Base-by-base conservation (phyloP, 2,888 invertebrate genomes). In the Agrilus biguttatus region DNA sequence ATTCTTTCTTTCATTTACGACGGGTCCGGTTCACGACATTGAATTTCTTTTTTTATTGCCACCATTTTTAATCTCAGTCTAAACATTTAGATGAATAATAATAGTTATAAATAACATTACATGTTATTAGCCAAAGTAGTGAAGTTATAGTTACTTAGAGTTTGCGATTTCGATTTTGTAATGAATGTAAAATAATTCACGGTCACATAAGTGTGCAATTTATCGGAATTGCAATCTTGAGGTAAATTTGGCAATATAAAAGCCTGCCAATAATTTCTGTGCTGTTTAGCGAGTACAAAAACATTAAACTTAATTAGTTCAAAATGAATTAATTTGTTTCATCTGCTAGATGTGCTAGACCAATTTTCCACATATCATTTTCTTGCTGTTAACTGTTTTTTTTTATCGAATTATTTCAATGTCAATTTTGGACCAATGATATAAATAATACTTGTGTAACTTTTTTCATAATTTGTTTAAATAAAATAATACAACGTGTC, bases 221-320 rank as follows among this genome's bases (percentile, higher is more conserved):
- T 34, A 43, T 45, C 44, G 46, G 45, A 47, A 33, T 45, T 48
- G 42, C 36, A 42, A 23, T 43, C 40, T 40, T 14, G 35, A 19
- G n/a, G 32, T 21, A 49, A 45, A 51, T 43, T 45, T 50, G 47
- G 50, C 50, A 49, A 53, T 60, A 61, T 58, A 61, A 59, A 58
- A 59, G 55, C 53, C 55, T 60, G 63, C 62, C 62, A 63, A 63
- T 63, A 62, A 61, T 62, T 61, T 52, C 40, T 45, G 41, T 36
- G 35, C 35, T 21, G 35, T 39, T 42, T 39, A 28, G 28, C 10
- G 10, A 28, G 28, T 28, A 28, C 42, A 45, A 46, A 41, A 14
- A 14, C 40, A 39, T 28, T 28, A 28, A 28, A 28, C 8, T 10
- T 10, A 28, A 28, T 28, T 28, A 28, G 28, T 28, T 28, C 23